Base-by-base conservation (phyloP, 2,797 vertebrate species). In the Semotilus atromaculatus region DNA sequence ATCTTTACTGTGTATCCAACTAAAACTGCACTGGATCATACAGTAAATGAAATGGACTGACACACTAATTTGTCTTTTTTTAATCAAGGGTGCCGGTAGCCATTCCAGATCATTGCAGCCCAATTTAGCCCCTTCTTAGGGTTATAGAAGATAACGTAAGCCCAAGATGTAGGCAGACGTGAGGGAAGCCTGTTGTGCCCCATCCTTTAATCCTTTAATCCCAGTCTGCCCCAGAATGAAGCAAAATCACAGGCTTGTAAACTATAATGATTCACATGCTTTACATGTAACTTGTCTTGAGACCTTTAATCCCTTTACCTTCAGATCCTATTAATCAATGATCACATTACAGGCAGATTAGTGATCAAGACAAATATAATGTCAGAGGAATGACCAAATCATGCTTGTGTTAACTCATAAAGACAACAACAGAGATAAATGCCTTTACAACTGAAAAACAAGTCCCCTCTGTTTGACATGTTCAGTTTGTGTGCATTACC, bases 181-280 rank as follows among this genome's bases (percentile, higher is more conserved):
- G 67, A 55, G 13, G 51, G 48, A 81, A 58, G 66, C 55, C 64
- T 81, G 78, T 68, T 81, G 67, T 62, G 51, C 53, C 36, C 67
- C 76, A 80, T 73, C 68, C 68, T 80, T 80, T 80, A 85, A 80
- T 62, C 38, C 67, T 85, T 85, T 85, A 85, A 85, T 85, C 83
- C 76, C 76, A 68, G 53, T 68, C 62, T 68, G 66, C 67, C 76
- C 83, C 43, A 64, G 83, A 78, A 84, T 70, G 31, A 72, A 85
- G 67, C 76, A 72, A 79, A 79, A 79, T 78, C 74, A 84, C 67
- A 68, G 64, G 14, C 74, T 84, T 60, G 66, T 72, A 60, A 79
- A 48, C 74, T n/a, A 71, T 5, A 72, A 62, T 21, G 83, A 79
- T 80, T 84, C 83, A 78, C 75, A 3, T 84, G 75, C 67, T 85